Evolutionary conservation across 2,888 invertebrate species (phyloP).

Genomic region (Matsumyia berberina): DNA sequence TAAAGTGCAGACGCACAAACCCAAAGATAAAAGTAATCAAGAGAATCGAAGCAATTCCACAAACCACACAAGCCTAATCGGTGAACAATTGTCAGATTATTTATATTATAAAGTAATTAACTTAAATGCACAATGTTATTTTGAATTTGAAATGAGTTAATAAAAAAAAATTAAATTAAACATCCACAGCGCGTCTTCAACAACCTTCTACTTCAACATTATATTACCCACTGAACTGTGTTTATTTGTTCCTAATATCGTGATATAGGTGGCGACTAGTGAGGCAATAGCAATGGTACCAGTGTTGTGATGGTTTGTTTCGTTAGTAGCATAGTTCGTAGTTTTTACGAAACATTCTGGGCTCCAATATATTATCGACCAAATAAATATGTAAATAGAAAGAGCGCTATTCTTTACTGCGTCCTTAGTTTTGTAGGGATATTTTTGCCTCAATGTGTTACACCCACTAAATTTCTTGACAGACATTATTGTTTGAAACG

Average conservation of each 20-base stretch:
- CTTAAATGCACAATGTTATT: conserved; percentile 1
- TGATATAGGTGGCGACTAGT: conserved; percentile 27
- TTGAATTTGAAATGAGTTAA: conserved; percentile 5
- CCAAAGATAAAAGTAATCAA: conserved; percentile 19
- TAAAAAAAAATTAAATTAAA: conserved; percentile 53
- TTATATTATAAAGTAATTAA: not conserved
- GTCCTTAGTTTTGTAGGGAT: no score
- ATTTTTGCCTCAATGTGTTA: no score
- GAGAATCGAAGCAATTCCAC: not conserved
- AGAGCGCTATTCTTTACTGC: no score
- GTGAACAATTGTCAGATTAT: not conserved
- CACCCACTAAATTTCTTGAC: no score
- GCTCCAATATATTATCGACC: no score
- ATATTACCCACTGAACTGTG: conserved; percentile 55
- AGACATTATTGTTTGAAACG: no score
- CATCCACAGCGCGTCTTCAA: conserved; percentile 22
- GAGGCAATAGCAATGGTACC: no score
- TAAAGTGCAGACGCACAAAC: conserved; percentile 13
- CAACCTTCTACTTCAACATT: conserved; percentile 45
- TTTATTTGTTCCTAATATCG: conserved; percentile 8
- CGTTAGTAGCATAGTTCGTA: no score
- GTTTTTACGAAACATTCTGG: no score
- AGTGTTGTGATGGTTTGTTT: not conserved
- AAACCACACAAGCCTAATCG: conserved; percentile 1
- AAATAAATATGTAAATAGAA: no score